Evolutionary conservation across 2,113 vertebrate genomes (phyloP).

Genomic region (Thryonomys swinderianus): DNA sequence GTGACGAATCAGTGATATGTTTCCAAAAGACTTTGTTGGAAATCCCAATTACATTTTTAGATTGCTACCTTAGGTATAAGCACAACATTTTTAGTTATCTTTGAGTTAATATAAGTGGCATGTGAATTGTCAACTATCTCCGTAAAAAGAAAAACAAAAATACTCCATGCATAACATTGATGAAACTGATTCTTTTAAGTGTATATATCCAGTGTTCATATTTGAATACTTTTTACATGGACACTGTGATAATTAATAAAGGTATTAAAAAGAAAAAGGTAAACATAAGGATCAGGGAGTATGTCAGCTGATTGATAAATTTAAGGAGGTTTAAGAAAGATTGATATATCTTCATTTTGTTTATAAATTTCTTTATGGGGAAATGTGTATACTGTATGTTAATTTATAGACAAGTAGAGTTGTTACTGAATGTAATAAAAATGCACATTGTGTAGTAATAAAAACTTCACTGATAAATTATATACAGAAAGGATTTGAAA

Average conservation of each 20-base stretch:
- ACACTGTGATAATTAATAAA: not conserved
- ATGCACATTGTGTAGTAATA: not conserved
- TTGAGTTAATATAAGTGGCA: not conserved
- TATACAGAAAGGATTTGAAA: not conserved
- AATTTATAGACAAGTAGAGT: not conserved
- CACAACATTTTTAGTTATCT: not conserved
- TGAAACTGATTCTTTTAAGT: not conserved
- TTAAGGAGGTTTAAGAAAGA: not conserved
- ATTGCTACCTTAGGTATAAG: not conserved
- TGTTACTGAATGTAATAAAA: not conserved
- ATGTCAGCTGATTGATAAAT: not conserved
- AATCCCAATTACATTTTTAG: not conserved
- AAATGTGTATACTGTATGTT: not conserved
- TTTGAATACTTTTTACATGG: constrained; percentile 1
- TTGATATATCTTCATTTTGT: not conserved
- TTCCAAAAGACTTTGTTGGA: not conserved
- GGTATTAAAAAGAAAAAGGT: not conserved
- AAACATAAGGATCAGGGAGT: not conserved
- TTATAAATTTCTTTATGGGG: not conserved
- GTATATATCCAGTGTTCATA: not conserved
- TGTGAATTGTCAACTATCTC: not conserved
- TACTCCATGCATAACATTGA: not conserved
- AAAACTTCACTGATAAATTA: not conserved
- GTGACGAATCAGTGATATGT: not conserved
- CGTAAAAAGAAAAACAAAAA: not conserved